Percentiles rank a stretch among this genome's conserved stretches.
These are phyloP conservation scores for Acrocephalus scirpaceus DNA, from an alignment of 2,797 vertebrate genomes.

Conservation along the genomic window DNA sequence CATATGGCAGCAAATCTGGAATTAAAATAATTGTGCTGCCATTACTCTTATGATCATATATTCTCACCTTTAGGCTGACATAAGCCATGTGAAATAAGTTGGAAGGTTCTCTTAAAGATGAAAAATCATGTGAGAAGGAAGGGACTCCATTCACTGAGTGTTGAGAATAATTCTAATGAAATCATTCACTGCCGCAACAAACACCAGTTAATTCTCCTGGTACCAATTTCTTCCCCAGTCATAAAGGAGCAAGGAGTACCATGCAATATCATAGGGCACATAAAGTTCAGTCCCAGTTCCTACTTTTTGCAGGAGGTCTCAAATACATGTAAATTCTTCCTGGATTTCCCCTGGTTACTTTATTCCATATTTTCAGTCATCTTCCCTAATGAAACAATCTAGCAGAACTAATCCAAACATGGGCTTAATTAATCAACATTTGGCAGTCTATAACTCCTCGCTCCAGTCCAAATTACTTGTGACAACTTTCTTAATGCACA, in stretches of 20 bases:
- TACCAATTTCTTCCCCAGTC: background rate
- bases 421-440: slow-evolving; percentile 83
- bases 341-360: slow-evolving; percentile 31
- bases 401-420: slow-evolving; percentile 85
- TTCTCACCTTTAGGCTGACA: background rate
- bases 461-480: slow-evolving; percentile 77
- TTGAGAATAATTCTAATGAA: background rate
- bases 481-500: slow-evolving; percentile 81
- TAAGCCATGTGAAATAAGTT: background rate
- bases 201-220: background rate
- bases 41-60: background rate
- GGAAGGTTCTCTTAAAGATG: background rate
- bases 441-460: slow-evolving; percentile 75
- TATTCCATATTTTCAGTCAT: slow-evolving; percentile 74
- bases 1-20: background rate
- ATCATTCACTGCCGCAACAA: background rate
- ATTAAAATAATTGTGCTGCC: background rate
- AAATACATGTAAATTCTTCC: background rate
- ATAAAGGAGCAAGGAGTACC: background rate
- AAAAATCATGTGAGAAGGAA: background rate
- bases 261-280: background rate
- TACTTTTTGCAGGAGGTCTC: background rate
- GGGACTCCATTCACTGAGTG: background rate
- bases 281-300: background rate
- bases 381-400: slow-evolving; percentile 82